These are phyloP conservation scores for Scalopus aquaticus DNA, from an alignment of 2,113 vertebrate species.

Conservation along the genomic window DNA sequence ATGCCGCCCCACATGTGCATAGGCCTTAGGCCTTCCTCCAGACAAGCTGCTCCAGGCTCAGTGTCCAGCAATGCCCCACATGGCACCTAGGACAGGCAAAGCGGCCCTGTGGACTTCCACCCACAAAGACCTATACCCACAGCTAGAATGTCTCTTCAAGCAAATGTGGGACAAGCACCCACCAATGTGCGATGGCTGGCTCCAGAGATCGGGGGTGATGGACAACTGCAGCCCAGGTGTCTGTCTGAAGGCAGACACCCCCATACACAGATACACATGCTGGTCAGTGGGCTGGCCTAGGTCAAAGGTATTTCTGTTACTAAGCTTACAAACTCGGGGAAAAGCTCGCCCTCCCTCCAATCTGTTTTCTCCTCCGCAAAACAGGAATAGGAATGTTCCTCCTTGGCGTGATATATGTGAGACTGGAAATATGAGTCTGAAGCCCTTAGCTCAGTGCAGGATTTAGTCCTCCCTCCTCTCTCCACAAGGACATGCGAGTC, in stretches of 20 bases:
- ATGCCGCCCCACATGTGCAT: accelerated
- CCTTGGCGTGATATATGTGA: background rate
- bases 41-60: background rate
- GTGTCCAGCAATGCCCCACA: background rate
- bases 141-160: background rate
- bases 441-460: background rate
- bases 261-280: background rate
- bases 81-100: background rate
- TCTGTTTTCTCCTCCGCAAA: background rate
- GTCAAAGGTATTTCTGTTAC: background rate
- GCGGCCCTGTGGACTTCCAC: background rate
- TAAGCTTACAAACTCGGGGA: background rate
- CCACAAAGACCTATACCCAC: background rate
- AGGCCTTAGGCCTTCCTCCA: background rate
- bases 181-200: background rate
- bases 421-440: background rate
- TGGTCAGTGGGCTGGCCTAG: background rate
- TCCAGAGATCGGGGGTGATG: background rate
- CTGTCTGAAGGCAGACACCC: no score
- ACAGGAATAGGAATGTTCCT: background rate
- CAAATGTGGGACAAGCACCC: background rate
- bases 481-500: background rate
- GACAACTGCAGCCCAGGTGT: background rate
- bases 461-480: background rate
- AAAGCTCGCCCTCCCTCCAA: background rate